Base-by-base conservation (phyloP, 64 coral and sea anemone species). In the Catalaphyllia jardinei region DNA sequence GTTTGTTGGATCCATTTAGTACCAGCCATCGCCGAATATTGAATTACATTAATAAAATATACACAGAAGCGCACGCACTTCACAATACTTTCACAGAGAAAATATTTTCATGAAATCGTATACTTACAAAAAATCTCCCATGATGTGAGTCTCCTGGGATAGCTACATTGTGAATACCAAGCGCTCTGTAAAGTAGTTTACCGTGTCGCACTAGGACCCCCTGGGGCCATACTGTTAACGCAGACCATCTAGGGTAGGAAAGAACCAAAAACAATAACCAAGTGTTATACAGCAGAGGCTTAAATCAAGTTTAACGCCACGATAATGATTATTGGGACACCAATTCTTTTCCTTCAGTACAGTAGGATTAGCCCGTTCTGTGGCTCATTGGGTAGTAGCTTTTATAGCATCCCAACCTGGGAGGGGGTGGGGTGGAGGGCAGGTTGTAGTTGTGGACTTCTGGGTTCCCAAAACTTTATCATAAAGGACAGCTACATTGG, bases 51-150 rank as follows among this genome's bases (percentile, higher is more conserved):
- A 7, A 25, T 69, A 22, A 29, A 69, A 69, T 69, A 69, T 29
- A 69, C 2, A 10, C 65, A 25, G 65, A 27, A 20, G 10, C 1
- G n/a, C 65, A 69, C 16, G 20, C 10, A 30, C 8, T n/a, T 54
- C 35, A 39, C n/a, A 31, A 8, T 55, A 55, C 10, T 14, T 55
- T 11, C 52, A 55, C 31, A 16, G 35, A 13, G 16, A 0, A 78
- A n/a, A n/a, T 67, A 22, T 67, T n/a, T n/a, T 24, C 16, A 16
- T 16, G 38, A 39, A 39, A 46, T 52, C 2, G 46, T 52, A 10
- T 87, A 98, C 96, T 98, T 95, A 98, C 96, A 82, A 95, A 98
- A 93, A 98, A 98, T 79, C 93, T 98, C 24, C 89, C 92, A 90
- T 98, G 96, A 72, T 98, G 96, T 3, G 96, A 83, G 46, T 98